phyloP scores from a whole-genome alignment of 2,888 invertebrate species.

The Polyommatus iphigenia region DNA sequence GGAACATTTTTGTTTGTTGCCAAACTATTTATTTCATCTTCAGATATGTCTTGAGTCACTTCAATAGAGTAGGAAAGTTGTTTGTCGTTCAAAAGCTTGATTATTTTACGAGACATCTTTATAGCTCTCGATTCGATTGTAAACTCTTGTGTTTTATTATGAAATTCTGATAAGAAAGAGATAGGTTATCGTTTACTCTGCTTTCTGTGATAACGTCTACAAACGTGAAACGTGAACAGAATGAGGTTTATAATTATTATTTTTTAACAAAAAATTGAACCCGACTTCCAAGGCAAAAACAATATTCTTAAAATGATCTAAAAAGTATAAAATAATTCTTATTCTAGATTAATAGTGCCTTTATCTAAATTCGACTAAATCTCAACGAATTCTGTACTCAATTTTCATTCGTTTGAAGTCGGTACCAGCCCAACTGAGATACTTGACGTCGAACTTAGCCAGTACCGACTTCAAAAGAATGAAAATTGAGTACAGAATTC shows the following conservation, averaged over 20 bases:
- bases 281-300: too few species aligned
- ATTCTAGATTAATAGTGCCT: too few species aligned
- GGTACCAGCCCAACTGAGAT: too few species aligned
- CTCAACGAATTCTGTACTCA: too few species aligned
- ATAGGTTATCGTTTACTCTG: slow-evolving; percentile 7
- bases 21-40: slow-evolving; percentile 51
- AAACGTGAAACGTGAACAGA: not conserved
- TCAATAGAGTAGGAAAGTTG: slow-evolving; percentile 63
- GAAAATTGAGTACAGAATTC: too few species aligned
- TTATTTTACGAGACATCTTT: slow-evolving; percentile 50
- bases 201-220: not conserved
- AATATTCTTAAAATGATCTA: too few species aligned
- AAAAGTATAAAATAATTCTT: too few species aligned
- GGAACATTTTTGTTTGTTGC: slow-evolving; percentile 36
- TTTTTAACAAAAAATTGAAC: too few species aligned
- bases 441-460: too few species aligned
- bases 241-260: not conserved
- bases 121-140: not conserved
- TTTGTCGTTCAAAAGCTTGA: slow-evolving; percentile 52
- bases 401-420: too few species aligned
- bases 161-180: not conserved
- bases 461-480: too few species aligned
- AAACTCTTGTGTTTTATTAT: not conserved
- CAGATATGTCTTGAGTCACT: slow-evolving; percentile 60
- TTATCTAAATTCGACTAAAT: too few species aligned